These are phyloP conservation scores for Anhinga rufa DNA, from an alignment of 2,113 vertebrate genomes.

Conservation along the genomic window DNA sequence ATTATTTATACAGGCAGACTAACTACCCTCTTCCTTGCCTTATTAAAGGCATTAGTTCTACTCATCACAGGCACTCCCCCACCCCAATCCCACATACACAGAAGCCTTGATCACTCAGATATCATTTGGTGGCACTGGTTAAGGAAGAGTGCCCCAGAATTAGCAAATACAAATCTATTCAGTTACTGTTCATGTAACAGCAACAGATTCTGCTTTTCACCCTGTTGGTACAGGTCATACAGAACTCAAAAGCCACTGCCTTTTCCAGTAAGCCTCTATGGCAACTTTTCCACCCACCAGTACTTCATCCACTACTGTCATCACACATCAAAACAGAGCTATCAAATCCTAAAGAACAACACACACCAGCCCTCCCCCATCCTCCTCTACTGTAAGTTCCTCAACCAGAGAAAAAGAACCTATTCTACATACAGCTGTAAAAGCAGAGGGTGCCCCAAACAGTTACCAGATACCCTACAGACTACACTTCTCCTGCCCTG, in stretches of 20 bases:
- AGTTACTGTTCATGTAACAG: rapidly evolving
- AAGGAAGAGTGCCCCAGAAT: neutral
- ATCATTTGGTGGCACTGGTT: rapidly evolving
- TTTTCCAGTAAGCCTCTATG: neutral
- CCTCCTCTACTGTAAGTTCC: neutral
- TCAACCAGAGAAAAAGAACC: neutral
- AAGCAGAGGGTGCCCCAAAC: neutral
- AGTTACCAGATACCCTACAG: neutral
- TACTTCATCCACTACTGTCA: neutral
- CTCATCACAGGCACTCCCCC: no score
- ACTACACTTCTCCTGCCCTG: neutral
- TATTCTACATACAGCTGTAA: neutral
- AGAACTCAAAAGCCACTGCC: neutral
- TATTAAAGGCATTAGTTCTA: neutral
- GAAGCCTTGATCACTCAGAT: neutral
- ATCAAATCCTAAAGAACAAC: neutral
- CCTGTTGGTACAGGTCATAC: neutral
- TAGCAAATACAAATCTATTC: neutral
- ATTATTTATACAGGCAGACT: neutral
- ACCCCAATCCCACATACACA: neutral
- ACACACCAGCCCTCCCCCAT: neutral
- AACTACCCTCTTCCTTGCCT: neutral
- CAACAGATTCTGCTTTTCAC: neutral
- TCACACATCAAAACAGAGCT: neutral
- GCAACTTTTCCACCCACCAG: neutral